Percentiles rank a stretch among this genome's conserved stretches.
phyloP scores from a whole-genome alignment of 2,888 invertebrate species.

The Drosophila maculinotata region DNA sequence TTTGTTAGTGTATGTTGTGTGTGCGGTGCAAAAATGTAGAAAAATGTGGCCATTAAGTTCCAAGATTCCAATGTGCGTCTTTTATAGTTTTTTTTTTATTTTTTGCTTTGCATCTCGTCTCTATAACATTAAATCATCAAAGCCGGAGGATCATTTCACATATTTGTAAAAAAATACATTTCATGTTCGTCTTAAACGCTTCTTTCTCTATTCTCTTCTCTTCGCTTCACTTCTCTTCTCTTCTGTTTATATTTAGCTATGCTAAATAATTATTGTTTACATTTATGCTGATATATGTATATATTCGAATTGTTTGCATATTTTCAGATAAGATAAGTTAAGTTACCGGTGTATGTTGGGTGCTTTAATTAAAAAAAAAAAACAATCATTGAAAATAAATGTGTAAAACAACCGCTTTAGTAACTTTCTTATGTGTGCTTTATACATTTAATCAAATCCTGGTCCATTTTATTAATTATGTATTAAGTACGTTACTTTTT shows the following conservation, averaged over 20 bases:
- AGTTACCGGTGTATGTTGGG: constrained; percentile 25
- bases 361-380: constrained; percentile 20
- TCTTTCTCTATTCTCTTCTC: constrained; percentile 30
- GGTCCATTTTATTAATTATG: constrained; percentile 57
- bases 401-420: constrained; percentile 73
- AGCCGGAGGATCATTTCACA: constrained; percentile 77
- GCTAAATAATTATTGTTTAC: constrained; percentile 74
- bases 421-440: constrained; percentile 63
- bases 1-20: constrained; percentile 24
- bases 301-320: constrained; percentile 25
- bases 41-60: constrained; percentile 60
- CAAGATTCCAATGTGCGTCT: constrained; percentile 58
- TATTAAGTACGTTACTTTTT: too few species aligned
- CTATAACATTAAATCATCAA: constrained; percentile 53
- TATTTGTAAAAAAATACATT: constrained; percentile 75
- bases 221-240: constrained; percentile 20
- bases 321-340: constrained; percentile 24
- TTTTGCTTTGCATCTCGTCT: constrained; percentile 16
- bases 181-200: constrained; percentile 46
- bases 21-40: constrained; percentile 75
- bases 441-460: constrained; percentile 76
- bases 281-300: constrained; percentile 64
- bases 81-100: constrained; percentile 15
- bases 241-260: constrained; percentile 63
- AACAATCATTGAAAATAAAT: constrained; percentile 36